Conservation (phyloP, 2,113 vertebrate genomes). For the Heteronetta atricapilla region DNA sequence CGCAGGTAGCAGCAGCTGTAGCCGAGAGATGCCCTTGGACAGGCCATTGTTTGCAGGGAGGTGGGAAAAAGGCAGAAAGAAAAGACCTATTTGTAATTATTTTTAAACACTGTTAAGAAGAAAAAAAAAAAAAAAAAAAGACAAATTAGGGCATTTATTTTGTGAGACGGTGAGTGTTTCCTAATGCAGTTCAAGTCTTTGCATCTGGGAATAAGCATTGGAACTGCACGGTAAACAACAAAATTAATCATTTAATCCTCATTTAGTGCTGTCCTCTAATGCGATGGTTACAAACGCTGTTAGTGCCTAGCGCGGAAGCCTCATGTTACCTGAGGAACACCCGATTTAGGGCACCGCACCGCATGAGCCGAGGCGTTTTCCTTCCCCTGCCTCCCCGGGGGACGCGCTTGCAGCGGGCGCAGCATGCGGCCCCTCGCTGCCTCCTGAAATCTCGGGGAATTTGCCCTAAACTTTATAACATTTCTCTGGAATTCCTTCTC, state of each 20-base stretch:
- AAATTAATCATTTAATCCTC: slow-evolving; percentile 5
- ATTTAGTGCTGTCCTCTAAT: not conserved
- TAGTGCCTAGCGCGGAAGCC: not conserved
- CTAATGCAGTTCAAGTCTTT: not conserved
- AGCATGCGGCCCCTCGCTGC: not conserved
- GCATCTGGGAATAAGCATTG: not conserved
- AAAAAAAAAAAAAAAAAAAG: not conserved
- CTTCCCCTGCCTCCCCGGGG: not conserved
- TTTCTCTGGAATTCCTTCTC: not conserved
- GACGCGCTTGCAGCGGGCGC: not conserved
- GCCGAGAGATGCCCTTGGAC: slow-evolving; percentile 26
- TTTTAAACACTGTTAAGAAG: not conserved
- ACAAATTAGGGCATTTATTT: not conserved
- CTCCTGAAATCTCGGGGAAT: not conserved
- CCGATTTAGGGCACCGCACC: not conserved
- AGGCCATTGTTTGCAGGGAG: slow-evolving; percentile 5
- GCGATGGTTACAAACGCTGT: not conserved
- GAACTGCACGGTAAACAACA: not conserved
- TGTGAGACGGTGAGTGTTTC: not conserved
- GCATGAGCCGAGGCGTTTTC: not conserved
- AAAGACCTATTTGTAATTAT: not conserved
- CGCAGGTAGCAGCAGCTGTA: slow-evolving; percentile 42
- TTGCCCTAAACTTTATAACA: not conserved
- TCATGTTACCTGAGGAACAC: not conserved
- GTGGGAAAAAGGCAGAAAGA: not conserved